Conservation (phyloP, 2,113 vertebrate species). For the Channa argus region DNA sequence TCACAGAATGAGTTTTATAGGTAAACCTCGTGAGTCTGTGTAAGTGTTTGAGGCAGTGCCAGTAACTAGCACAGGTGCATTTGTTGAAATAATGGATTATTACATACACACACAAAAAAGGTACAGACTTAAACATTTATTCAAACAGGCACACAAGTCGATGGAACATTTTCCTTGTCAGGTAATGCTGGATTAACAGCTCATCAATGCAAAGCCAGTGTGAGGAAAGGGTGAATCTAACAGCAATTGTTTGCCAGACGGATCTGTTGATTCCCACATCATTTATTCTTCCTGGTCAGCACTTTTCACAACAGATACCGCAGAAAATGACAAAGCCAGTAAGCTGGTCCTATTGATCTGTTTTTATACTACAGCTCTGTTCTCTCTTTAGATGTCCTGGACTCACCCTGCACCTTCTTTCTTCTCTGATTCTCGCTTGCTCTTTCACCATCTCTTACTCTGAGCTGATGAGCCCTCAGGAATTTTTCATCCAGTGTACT, state of each 20-base stretch:
- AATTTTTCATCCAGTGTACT: constrained; percentile 17
- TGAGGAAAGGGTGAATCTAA: constrained; percentile 50
- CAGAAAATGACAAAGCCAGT: constrained; percentile 54
- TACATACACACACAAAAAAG: constrained; percentile 1
- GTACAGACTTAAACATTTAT: constrained; percentile 12
- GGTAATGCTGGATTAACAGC: constrained; percentile 45
- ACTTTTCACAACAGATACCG: constrained; percentile 50
- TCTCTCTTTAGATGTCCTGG: constrained; percentile 43
- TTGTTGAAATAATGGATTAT: constrained; percentile 23
- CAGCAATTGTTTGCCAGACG: constrained; percentile 49
- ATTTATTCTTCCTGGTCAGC: constrained; percentile 51
- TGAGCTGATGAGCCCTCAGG: constrained; percentile 18
- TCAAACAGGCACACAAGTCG: constrained; percentile 21
- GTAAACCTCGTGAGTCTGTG: constrained; percentile 32
- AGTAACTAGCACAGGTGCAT: constrained; percentile 6
- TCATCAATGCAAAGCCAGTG: constrained; percentile 27
- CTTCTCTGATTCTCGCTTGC: constrained; percentile 17
- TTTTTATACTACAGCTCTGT: constrained; percentile 33
- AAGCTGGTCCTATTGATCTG: constrained; percentile 60
- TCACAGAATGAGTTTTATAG: constrained; percentile 21
- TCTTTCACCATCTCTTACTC: constrained; percentile 12
- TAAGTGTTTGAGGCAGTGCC: constrained; percentile 3
- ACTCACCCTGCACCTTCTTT: constrained; percentile 10
- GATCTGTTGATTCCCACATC: constrained; percentile 52
- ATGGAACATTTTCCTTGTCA: constrained; percentile 19